Evolutionary conservation across 2,888 invertebrate species (phyloP), one percentile per base, ranked within the genome.

Genomic region (Polymixis lichenea): DNA sequence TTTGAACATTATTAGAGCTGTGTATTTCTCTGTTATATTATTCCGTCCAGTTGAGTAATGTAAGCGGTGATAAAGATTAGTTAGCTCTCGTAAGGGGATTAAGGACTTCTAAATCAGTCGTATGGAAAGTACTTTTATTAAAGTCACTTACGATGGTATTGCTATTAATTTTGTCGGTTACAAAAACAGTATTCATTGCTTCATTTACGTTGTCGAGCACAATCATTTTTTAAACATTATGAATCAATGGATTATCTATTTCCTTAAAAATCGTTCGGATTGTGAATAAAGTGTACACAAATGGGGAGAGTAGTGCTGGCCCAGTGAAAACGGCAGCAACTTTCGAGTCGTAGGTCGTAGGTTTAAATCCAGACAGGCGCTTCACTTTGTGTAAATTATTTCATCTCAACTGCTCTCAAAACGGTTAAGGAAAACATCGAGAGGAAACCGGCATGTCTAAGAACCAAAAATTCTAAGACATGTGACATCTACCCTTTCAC

Each of bases 1-100:
- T 69, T 69, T n/a, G 56, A 77, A 69, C 68, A 28, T 69, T 77
- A 82, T 77, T 77, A 68, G 38, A 22, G 22, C 49, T 6, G 49
- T 76, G 38, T 76, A 76, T 69, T 60, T 43, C 15, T 19, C 43
- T 60, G 25, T 69, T 51, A 43, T 49, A 11, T 69, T 82, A 46
- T 78, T 55, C 32, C n/a, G 19, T 17, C 9, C 0, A 6, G 15
- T 22, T 55, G 55, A 62, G 25, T 32, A 17, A 56, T 51, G 51
- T 65, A 53, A 49, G 28, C 22, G 1, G 9, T 15, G 17, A 51
- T 62, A 49, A 28, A 28, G 13, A 49, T 62, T 43, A 8, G 13
- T 62, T 17, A 46, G 28, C 28, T 51, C 9, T 25, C 32, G 8
- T 7, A 9, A 13, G 28, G 17, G 15, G 6, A n/a, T 13, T n/a